These are phyloP conservation scores for Enchytraeus crypticus DNA, from an alignment of 2,888 invertebrate genomes.

Conservation along the genomic window DNA sequence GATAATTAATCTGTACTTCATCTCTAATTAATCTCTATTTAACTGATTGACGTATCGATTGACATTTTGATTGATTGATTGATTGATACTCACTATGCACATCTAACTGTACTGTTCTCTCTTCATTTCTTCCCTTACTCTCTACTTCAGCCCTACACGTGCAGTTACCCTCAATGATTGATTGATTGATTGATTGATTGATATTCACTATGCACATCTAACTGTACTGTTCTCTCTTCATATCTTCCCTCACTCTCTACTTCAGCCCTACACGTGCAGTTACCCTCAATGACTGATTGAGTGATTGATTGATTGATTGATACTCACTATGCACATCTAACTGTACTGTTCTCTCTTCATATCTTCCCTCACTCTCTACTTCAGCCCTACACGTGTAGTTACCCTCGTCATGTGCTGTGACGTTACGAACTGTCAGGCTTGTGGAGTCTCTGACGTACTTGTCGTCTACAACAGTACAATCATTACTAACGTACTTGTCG, in stretches of 20 bases:
- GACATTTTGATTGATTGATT: no score
- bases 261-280: background rate
- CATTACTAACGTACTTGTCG: no score
- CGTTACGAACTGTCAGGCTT: background rate
- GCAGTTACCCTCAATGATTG: no score
- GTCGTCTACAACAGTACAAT: background rate
- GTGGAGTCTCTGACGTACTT: background rate
- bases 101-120: background rate
- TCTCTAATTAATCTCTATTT: no score
- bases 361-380: background rate
- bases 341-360: background rate
- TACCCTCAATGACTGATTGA: no score
- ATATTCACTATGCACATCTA: background rate
- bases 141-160: no score
- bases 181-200: no score
- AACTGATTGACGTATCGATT: no score
- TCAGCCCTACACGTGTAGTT: background rate
- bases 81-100: no score
- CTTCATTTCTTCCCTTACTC: background rate
- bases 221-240: background rate
- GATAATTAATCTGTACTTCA: no score
- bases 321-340: background rate
- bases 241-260: background rate
- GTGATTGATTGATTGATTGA: no score
- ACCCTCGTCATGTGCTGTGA: background rate